These are phyloP conservation scores for Valencia hispanica DNA, from an alignment of 2,797 vertebrate species.

Conservation along the genomic window DNA sequence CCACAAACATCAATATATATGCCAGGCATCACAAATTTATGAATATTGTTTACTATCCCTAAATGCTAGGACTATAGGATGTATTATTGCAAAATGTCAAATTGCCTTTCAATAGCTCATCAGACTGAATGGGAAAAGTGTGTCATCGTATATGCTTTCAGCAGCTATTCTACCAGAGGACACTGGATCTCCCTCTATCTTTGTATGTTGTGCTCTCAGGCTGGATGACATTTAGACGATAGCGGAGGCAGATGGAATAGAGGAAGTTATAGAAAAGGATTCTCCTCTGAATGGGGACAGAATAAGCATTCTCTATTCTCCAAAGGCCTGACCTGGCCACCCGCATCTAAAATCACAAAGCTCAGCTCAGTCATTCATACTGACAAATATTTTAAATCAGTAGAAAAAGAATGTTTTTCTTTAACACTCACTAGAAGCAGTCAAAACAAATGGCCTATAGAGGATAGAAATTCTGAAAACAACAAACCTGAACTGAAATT, in stretches of 20 bases:
- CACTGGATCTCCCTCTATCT: constrained; percentile 55
- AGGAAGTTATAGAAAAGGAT: constrained; percentile 66
- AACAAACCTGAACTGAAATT: neutral
- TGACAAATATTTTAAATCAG: constrained; percentile 20
- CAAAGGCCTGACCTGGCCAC: constrained; percentile 63
- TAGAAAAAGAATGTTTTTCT: constrained; percentile 3
- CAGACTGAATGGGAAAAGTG: constrained; percentile 69
- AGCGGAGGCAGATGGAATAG: constrained; percentile 57
- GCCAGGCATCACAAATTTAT: constrained; percentile 79
- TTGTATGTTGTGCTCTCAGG: constrained; percentile 48
- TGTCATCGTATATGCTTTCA: constrained; percentile 73
- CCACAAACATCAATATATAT: constrained; percentile 78
- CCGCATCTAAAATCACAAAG: constrained; percentile 60
- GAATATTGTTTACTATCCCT: constrained; percentile 74
- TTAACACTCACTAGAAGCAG: constrained; percentile 20
- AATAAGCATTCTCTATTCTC: constrained; percentile 50
- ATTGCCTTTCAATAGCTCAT: constrained; percentile 76
- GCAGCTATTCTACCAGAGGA: constrained; percentile 68
- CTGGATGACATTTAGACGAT: constrained; percentile 75
- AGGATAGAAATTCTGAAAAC: constrained; percentile 4
- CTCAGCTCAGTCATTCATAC: constrained; percentile 53
- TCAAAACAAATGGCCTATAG: constrained; percentile 11
- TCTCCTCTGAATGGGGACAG: constrained; percentile 50
- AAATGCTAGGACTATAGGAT: constrained; percentile 69
- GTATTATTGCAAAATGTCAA: constrained; percentile 80